Conservation (phyloP, 2,113 vertebrate species). For the Stictonetta naevosa region DNA sequence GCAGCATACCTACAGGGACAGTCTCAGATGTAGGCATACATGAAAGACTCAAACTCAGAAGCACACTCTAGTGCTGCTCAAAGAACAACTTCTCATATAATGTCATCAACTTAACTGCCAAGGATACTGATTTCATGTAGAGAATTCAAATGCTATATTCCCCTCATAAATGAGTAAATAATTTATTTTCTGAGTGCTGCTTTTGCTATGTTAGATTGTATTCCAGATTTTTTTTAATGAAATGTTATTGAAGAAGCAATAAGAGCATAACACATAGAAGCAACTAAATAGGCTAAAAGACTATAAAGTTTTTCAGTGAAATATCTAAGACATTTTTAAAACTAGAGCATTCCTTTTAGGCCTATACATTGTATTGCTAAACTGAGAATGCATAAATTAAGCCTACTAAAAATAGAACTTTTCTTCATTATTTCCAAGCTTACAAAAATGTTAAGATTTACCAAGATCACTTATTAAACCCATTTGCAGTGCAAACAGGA, state of each 20-base stretch:
- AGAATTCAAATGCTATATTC: not conserved
- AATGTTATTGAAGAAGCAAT: not conserved
- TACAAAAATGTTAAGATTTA: not conserved
- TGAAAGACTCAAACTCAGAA: not conserved
- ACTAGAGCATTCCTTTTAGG: not conserved
- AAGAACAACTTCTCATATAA: not conserved
- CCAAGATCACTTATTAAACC: not conserved
- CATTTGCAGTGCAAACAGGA: not conserved
- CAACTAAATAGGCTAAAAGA: not conserved
- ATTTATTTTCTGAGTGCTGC: not conserved
- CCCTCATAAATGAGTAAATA: not conserved
- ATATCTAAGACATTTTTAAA: not conserved
- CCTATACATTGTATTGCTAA: not conserved
- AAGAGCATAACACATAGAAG: not conserved
- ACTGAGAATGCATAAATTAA: not conserved
- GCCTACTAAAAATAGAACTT: not conserved
- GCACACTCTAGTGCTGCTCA: not conserved
- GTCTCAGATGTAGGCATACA: not conserved
- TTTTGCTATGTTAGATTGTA: not conserved
- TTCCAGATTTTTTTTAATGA: not conserved
- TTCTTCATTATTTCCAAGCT: not conserved
- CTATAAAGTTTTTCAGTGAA: not conserved
- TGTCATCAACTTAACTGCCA: not conserved
- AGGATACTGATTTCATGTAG: not conserved
- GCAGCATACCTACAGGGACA: not conserved